phyloP scores from a whole-genome alignment of 2,888 invertebrate species.

The Parnassius smintheus region DNA sequence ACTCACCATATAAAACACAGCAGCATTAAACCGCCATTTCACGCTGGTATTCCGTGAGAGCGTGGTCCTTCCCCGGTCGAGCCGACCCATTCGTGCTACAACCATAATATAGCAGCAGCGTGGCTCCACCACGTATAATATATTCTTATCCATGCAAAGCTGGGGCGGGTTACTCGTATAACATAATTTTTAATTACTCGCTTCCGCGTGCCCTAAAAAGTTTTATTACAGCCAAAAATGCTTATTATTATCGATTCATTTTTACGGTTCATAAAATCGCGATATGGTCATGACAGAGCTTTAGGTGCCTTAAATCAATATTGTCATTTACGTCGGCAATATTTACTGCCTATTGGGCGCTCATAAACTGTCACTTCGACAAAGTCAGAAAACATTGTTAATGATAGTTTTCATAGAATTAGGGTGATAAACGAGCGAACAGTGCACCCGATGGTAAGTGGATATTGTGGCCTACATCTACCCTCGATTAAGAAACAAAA shows the following conservation, averaged over 20 bases:
- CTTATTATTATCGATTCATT: constrained; percentile 28
- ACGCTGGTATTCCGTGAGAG: too few species aligned
- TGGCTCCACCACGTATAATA: too few species aligned
- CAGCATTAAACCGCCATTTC: too few species aligned
- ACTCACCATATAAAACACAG: too few species aligned
- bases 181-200: constrained; percentile 9
- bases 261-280: constrained; percentile 41
- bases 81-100: too few species aligned
- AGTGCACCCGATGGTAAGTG: too few species aligned
- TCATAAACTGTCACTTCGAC: constrained; percentile 32
- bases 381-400: constrained; percentile 7
- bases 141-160: too few species aligned
- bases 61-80: too few species aligned
- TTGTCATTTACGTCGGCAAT: constrained; percentile 44
- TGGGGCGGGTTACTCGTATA: background rate
- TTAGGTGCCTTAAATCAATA: constrained; percentile 38
- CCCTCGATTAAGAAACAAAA: too few species aligned
- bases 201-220: constrained; percentile 15
- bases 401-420: background rate
- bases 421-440: too few species aligned
- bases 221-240: constrained; percentile 1
- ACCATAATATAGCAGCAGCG: too few species aligned
- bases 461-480: too few species aligned
- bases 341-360: constrained; percentile 16
- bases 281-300: constrained; percentile 38